These are phyloP conservation scores for Tetranychus truncatus DNA, from an alignment of 2,888 invertebrate genomes.

Conservation along the genomic window DNA sequence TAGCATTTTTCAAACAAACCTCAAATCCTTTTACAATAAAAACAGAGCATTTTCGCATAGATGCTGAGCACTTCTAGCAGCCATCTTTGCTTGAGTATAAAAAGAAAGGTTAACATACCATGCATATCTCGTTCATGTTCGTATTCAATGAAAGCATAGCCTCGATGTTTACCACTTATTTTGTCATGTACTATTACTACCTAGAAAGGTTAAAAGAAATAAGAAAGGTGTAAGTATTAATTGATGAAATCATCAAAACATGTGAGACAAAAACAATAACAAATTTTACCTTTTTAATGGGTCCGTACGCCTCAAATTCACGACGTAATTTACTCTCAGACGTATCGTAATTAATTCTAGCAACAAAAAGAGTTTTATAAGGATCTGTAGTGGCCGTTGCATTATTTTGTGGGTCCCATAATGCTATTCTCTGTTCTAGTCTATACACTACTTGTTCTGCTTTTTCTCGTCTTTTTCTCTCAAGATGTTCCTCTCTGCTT, in stretches of 20 bases:
- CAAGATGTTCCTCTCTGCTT: conserved; percentile 77
- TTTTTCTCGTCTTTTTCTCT: conserved; percentile 57
- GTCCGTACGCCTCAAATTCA: conserved; percentile 94
- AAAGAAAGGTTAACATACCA: conserved; percentile 50
- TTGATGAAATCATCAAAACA: neutral
- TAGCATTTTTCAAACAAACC: too few relatives aligned
- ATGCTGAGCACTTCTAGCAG: too few relatives aligned
- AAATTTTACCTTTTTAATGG: conserved; percentile 70
- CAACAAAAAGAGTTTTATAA: conserved; percentile 89
- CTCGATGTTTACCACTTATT: conserved; percentile 75
- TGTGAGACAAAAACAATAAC: conserved; percentile 15
- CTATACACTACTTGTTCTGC: conserved; percentile 94
- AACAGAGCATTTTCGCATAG: too few relatives aligned
- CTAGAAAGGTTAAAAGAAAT: conserved; percentile 37
- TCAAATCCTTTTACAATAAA: too few relatives aligned
- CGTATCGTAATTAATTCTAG: conserved; percentile 92
- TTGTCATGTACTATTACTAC: conserved; percentile 72
- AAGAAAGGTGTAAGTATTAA: neutral
- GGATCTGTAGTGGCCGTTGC: conserved; percentile 70
- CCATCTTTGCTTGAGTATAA: neutral
- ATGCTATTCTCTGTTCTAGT: conserved; percentile 87
- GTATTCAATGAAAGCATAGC: conserved; percentile 98
- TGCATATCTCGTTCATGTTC: conserved; percentile 99
- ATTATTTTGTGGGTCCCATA: conserved; percentile 66
- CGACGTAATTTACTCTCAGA: conserved; percentile 89